Conservation (phyloP, 2,797 vertebrate genomes). For the Steatocranus sp. region DNA sequence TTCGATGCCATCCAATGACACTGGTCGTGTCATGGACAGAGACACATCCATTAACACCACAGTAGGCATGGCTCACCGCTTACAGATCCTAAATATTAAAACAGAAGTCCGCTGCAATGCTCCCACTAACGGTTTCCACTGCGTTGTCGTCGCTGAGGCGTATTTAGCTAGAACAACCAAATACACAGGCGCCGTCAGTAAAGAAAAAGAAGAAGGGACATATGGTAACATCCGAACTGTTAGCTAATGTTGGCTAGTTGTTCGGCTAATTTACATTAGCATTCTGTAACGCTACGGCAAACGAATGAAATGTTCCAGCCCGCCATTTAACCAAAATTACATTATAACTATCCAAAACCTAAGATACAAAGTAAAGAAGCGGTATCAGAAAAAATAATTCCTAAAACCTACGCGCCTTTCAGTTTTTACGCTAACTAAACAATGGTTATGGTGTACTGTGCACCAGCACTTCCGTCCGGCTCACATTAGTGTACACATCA, state of each 20-base stretch:
- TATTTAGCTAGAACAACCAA: background rate
- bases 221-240: background rate
- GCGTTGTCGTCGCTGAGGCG: background rate
- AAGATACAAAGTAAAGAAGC: background rate
- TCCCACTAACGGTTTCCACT: background rate
- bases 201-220: background rate
- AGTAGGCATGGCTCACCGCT: conserved; percentile 84
- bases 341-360: fast-evolving
- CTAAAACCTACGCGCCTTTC: conserved; percentile 8
- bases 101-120: background rate
- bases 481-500: background rate
- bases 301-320: background rate
- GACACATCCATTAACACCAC: conserved; percentile 96
- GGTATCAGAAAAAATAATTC: background rate
- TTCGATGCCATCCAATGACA: conserved; percentile 87
- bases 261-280: background rate
- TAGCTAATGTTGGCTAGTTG: conserved; percentile 16
- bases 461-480: background rate
- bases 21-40: conserved; percentile 96
- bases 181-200: background rate
- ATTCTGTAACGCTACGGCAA: background rate
- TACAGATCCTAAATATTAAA: background rate
- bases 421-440: background rate
- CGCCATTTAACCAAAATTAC: background rate
- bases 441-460: conserved; percentile 8